Evolutionary conservation across 1,140 invertebrate genomes (phyloP), one percentile per base, ranked within the genome.

Genomic region (Rhyzopertha dominica): DNA sequence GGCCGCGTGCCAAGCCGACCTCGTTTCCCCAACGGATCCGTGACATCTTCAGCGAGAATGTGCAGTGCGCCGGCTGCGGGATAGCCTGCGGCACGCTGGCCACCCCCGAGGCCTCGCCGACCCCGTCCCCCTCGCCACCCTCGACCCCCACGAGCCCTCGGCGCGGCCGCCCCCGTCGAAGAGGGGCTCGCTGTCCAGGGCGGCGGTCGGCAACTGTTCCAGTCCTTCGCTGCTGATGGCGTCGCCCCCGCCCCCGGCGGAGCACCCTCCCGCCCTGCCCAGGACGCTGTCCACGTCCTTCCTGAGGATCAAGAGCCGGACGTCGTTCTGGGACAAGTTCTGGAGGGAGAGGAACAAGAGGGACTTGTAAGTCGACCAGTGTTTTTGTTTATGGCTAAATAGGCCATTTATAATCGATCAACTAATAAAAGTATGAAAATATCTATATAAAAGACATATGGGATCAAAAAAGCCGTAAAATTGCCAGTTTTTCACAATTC

Each of bases 261-360:
- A 42, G 59, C 59, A 29, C 56, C 66, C 47, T 49, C 63, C 53
- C 54, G 73, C 73, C 47, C 72, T 87, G 17, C 84, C 85, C 1
- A 72, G 85, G 32, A 89, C 87, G 0, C 75, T 87, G 23, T 86
- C 82, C 56, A 87, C 85, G 32, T 85, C 83, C 45, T 84, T 84
- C 18, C 72, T 90, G 14, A 72, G 85, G 45, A 81, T 88, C 61
- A 84, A 78, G 67, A 78, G 75, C 62, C 74, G 77, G 50, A 81
- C 75, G 49, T 79, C 77, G 25, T 90, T 89, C 62, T 90, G 87
- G 87, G 85, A 88, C 54, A 85, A 87, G 54, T 82, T 86, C 62
- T 86, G 81, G 75, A 77, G 83, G 48, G 76, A 82, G 41, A 72
- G 76, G 44, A 76, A 72, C 29, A 78, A 76, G 49, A 67, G 80